Evolutionary conservation across 2,888 invertebrate genomes (phyloP).

Genomic region (Muschampia plurimacula): DNA sequence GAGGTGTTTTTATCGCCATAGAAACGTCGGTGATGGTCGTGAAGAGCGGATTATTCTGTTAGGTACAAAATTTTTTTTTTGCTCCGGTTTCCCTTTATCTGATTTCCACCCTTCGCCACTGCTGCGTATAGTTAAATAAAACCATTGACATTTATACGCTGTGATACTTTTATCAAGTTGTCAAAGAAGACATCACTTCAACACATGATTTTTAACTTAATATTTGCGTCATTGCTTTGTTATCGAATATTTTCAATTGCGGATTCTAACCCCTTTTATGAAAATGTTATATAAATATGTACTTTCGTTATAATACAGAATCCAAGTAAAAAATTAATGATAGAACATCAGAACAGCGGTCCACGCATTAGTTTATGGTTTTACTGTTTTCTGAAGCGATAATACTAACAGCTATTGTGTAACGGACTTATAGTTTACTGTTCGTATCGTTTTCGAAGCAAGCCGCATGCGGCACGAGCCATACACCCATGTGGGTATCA

Average conservation of each 20-base stretch:
- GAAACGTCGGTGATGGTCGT: no score
- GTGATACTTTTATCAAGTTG: background rate
- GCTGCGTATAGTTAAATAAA: constrained; percentile 30
- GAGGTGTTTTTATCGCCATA: no score
- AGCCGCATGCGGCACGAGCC: constrained; percentile 32
- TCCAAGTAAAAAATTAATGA: constrained; percentile 33
- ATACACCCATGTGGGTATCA: constrained; percentile 50
- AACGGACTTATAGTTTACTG: constrained; percentile 71
- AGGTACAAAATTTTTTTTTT: no score
- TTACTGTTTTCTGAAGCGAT: constrained; percentile 61
- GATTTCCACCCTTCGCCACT: no score
- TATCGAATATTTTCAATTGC: no score
- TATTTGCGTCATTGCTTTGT: no score
- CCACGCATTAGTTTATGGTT: constrained; percentile 49
- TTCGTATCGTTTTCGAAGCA: constrained; percentile 67
- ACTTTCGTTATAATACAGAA: background rate
- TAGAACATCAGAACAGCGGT: constrained; percentile 34
- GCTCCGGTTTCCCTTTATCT: no score
- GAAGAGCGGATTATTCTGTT: no score
- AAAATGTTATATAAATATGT: background rate
- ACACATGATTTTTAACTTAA: no score
- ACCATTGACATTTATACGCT: background rate
- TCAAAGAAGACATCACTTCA: no score
- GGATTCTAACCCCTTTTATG: no score
- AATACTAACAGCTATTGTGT: constrained; percentile 62